Conservation (phyloP, 2,888 invertebrate species). For the Drosophila antonietae region DNA sequence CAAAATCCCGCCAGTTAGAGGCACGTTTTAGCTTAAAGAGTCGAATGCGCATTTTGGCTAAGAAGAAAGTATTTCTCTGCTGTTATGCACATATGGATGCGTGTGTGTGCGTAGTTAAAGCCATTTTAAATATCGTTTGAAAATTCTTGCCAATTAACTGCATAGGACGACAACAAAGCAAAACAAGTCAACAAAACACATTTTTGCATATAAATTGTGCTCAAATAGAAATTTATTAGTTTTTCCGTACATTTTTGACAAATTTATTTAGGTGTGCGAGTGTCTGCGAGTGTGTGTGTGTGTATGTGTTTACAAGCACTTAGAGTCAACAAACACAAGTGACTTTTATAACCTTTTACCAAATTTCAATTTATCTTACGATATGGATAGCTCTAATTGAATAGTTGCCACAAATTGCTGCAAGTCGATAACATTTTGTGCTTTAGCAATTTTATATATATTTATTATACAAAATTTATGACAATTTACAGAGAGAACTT, state of each 20-base stretch:
- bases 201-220: constrained; percentile 25
- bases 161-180: background rate
- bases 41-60: background rate
- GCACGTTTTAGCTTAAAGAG: background rate
- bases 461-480: background rate
- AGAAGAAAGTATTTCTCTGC: background rate
- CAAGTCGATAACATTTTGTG: background rate
- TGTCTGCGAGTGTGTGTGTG: background rate
- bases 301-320: constrained; percentile 1
- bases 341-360: background rate
- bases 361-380: background rate
- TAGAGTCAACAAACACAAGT: background rate
- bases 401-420: background rate
- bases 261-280: background rate
- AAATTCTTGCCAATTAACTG: constrained; percentile 26
- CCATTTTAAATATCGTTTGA: constrained; percentile 28
- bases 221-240: constrained; percentile 45
- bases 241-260: constrained; percentile 33
- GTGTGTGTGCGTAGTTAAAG: constrained; percentile 15
- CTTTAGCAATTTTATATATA: background rate
- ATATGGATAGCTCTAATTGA: background rate
- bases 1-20: background rate
- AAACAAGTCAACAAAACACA: background rate
- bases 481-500: background rate
- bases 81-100: background rate